Evolutionary conservation across 2,888 invertebrate species (phyloP).

Genomic region (Hydroisotoma schaefferi): DNA sequence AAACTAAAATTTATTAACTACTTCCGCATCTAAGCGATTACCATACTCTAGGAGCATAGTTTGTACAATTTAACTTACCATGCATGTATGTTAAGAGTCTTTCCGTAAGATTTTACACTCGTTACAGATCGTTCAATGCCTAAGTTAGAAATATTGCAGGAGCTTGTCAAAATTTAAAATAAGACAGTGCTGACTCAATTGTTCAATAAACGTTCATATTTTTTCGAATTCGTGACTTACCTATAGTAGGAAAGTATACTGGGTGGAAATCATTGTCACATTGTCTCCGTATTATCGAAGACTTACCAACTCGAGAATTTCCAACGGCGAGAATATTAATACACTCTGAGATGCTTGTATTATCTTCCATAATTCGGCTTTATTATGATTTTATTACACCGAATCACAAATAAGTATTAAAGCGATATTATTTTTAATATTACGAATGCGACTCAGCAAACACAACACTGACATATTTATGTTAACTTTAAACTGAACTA

Average conservation of each 20-base stretch:
- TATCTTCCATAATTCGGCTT: too few relatives aligned
- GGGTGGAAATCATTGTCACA: conserved; percentile 2
- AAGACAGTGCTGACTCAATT: neutral
- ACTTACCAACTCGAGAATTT: neutral
- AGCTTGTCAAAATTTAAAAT: neutral
- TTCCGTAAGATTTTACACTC: neutral
- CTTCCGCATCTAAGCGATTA: too few relatives aligned
- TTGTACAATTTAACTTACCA: neutral
- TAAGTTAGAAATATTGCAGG: neutral
- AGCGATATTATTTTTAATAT: too few relatives aligned
- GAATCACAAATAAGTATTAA: too few relatives aligned
- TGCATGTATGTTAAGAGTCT: neutral
- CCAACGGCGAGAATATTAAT: neutral
- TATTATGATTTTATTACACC: too few relatives aligned
- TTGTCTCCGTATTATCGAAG: neutral
- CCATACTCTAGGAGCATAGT: too few relatives aligned
- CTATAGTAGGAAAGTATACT: neutral
- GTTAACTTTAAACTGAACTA: too few relatives aligned
- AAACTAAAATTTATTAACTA: too few relatives aligned
- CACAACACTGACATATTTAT: too few relatives aligned
- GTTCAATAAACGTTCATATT: neutral
- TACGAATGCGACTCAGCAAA: too few relatives aligned
- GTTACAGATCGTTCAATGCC: neutral
- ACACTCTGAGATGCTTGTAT: too few relatives aligned
- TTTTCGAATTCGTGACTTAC: too few relatives aligned